Evolutionary conservation across 2,113 vertebrate species (phyloP), one percentile per base, ranked within the genome.

Genomic region (Syngnathus typhle): DNA sequence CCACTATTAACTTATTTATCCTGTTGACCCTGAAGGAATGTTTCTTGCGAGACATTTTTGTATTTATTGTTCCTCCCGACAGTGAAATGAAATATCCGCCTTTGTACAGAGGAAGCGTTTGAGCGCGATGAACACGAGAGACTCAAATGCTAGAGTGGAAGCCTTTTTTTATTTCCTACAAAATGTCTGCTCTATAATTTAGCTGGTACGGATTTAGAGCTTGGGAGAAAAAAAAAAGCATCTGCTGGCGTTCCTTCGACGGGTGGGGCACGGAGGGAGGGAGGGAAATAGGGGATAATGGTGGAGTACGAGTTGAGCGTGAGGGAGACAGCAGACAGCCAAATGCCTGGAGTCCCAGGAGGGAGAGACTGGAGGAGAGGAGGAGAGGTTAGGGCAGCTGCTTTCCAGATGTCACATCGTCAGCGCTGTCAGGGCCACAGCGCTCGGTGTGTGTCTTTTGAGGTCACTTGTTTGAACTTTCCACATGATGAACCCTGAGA

Each of bases 101-200:
- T 37, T 51, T 65, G 63, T 71, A 10, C 46, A 46, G 56, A 68
- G 70, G 58, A 39, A 73, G 72, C 19, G 21, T 47, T 71, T 66
- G 23, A 3, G 41, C 63, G 71, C 74, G 49, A 76, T 70, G 54
- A 68, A 58, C 67, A 55, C 41, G 41, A 70, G 69, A 69, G 68
- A 69, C 62, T 56, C 67, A 71, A 73, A 77, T 60, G 37, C 69
- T 67, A 32, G 39, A 74, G 68, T 65, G 36, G 13, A 67, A 41
- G 27, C 69, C 64, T 61, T 69, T 79, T 73, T 79, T 73, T 71
- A 67, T 77, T 63, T 79, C 56, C 66, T 69, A 64, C 68, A 43
- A 78, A 82, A 79, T 68, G 68, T 71, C 75, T 75, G 37, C 85
- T 85, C 64, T 89, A 72, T 89, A 87, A 90, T 88, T 88, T 85